Percentiles rank a stretch among this genome's conserved stretches.
Conservation (phyloP, 2,797 vertebrate genomes). For the Oophaga sylvatica region DNA sequence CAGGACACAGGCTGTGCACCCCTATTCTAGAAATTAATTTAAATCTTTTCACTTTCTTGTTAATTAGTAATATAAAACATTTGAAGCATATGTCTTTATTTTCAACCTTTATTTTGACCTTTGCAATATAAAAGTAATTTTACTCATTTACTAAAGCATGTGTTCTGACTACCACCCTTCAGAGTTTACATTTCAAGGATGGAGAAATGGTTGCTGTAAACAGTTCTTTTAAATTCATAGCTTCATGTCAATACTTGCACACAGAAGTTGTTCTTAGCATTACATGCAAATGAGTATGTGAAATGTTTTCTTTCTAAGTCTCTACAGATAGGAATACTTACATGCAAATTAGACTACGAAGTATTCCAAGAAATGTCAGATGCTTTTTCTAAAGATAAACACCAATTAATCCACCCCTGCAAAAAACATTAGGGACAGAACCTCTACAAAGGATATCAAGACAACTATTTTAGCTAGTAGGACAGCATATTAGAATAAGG, state of each 20-base stretch:
- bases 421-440: conserved; percentile 55
- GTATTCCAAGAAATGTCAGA: conserved; percentile 56
- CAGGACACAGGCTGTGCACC: too few species aligned
- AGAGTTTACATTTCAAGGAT: conserved; percentile 20
- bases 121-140: conserved; percentile 33
- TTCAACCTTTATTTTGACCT: conserved; percentile 40
- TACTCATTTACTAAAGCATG: conserved; percentile 10
- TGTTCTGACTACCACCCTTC: conserved; percentile 29
- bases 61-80: too few species aligned
- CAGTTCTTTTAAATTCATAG: conserved; percentile 61
- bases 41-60: background rate
- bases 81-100: conserved; percentile 10
- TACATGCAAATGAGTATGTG: conserved; percentile 60
- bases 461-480: conserved; percentile 51
- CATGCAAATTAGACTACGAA: conserved; percentile 59
- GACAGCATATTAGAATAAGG: conserved; percentile 50
- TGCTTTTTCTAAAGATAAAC: conserved; percentile 59
- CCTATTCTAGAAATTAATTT: too few species aligned
- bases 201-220: conserved; percentile 43
- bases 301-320: conserved; percentile 48
- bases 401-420: conserved; percentile 57
- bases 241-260: conserved; percentile 45
- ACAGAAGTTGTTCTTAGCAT: conserved; percentile 50
- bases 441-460: conserved; percentile 57
- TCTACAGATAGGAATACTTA: conserved; percentile 50